Evolutionary conservation across 1,140 invertebrate species (phyloP), one percentile per base, ranked within the genome.

Genomic region (Phenacoccus solenopsis): DNA sequence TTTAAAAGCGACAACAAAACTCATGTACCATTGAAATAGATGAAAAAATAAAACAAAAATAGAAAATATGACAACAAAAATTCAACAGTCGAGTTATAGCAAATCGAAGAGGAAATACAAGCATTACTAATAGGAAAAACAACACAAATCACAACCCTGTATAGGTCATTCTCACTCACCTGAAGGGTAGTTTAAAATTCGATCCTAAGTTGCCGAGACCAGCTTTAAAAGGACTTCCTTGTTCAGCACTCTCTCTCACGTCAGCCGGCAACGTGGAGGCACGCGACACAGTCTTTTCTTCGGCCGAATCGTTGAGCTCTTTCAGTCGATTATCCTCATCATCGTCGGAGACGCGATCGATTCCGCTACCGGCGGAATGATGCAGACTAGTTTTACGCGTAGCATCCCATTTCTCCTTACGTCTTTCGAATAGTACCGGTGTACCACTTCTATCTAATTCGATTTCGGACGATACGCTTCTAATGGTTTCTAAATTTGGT

Each of bases 161-260:
- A n/a, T n/a, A n/a, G n/a, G n/a, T 38, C 56, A 27, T 64, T 64
- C 21, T 20, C 2, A 81, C 83, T 87, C 82, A 93, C 90, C 89
- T 88, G 75, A 93, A 91, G 76, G 87, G 90, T 69, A 90, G 83
- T 81, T 92, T 92, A 68, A 93, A 83, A 75, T 87, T 88, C 5
- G 38, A 49, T 3, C 38, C 20, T n/a, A 49, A 16, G 20, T 49
- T 49, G 73, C 88, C 59, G 38, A 90, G 78, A 76, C 85, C 89
- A 68, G 87, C 88, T 69, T 90, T 81, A 75, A 88, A 88, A 3
- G 89, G 88, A 0, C 87, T 86, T 12, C 69, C 61, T 69, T 69
- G 68, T 69, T 80, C 76, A 24, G 78, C 79, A 27, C 80, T 79
- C 13, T 64, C 59, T 20, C 59, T 20, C 25, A 25, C 59, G 74